Percentiles rank a stretch among this genome's conserved stretches.
phyloP scores from a whole-genome alignment of 2,888 invertebrate genomes.

The Agonopterix alstromeriana region DNA sequence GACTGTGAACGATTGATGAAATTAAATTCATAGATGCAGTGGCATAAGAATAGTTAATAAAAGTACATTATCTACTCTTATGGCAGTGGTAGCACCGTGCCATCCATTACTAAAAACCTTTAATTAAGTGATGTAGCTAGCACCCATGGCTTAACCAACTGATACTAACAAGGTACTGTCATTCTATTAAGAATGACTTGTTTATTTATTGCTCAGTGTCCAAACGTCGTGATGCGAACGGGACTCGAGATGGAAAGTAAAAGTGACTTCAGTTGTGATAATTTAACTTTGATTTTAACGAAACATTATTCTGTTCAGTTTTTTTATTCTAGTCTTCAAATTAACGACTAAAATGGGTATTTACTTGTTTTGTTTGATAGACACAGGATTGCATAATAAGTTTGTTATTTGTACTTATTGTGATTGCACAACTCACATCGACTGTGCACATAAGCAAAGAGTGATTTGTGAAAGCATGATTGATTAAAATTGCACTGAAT shows the following conservation, averaged over 20 bases:
- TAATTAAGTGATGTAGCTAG: constrained; percentile 6
- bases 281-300: not conserved
- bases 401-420: constrained; percentile 58
- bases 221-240: no score
- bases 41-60: no score
- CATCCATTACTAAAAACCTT: constrained; percentile 22
- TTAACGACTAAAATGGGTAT: constrained; percentile 33
- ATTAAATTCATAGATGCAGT: constrained; percentile 6
- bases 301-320: constrained; percentile 17
- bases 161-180: no score
- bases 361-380: constrained; percentile 30
- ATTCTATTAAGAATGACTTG: no score
- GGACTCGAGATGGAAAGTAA: not conserved
- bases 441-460: constrained; percentile 6
- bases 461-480: not conserved
- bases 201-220: no score
- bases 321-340: constrained; percentile 48
- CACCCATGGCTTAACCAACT: not conserved
- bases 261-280: not conserved
- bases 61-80: no score
- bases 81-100: constrained; percentile 29
- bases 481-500: constrained; percentile 3
- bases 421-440: constrained; percentile 43
- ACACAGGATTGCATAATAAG: constrained; percentile 33
- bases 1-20: not conserved